These are phyloP conservation scores for Pseudopleuronectes americanus DNA, from an alignment of 2,797 vertebrate genomes.

Conservation along the genomic window DNA sequence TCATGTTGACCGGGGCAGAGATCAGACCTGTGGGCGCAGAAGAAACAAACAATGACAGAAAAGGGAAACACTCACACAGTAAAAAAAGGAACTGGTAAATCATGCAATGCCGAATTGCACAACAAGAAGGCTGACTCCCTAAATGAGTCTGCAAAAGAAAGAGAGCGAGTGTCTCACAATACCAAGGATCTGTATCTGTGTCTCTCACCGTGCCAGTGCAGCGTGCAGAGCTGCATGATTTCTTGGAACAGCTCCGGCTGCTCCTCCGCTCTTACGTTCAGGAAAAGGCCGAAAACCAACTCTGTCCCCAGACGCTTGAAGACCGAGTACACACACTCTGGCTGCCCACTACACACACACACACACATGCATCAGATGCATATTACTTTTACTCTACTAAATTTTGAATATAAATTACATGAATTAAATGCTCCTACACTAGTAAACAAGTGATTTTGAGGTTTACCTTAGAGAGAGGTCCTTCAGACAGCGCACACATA, in stretches of 20 bases:
- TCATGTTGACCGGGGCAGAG: conserved; percentile 76
- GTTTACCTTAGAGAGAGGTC: conserved; percentile 72
- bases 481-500: conserved; percentile 73
- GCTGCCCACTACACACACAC: conserved; percentile 40
- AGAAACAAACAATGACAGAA: not conserved
- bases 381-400: not conserved
- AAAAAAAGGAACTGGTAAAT: conserved; percentile 36
- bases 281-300: conserved; percentile 77
- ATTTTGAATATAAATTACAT: not conserved
- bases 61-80: too few relatives aligned
- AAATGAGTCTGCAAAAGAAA: not conserved
- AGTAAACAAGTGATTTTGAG: not conserved
- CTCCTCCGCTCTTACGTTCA: conserved; percentile 72
- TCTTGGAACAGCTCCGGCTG: conserved; percentile 72
- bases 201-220: conserved; percentile 77
- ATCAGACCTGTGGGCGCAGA: conserved; percentile 69
- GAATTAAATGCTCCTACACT: too few relatives aligned
- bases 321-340: conserved; percentile 64
- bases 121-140: not conserved
- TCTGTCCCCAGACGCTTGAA: conserved; percentile 76
- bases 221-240: conserved; percentile 75
- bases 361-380: not conserved
- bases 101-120: conserved; percentile 26
- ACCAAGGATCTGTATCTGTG: not conserved
- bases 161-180: not conserved